A percentile compares a stretch with the other conserved stretches of the same genome.
Evolutionary conservation across 2,113 vertebrate genomes (phyloP).

Genomic region (Epinephelus lanceolatus): DNA sequence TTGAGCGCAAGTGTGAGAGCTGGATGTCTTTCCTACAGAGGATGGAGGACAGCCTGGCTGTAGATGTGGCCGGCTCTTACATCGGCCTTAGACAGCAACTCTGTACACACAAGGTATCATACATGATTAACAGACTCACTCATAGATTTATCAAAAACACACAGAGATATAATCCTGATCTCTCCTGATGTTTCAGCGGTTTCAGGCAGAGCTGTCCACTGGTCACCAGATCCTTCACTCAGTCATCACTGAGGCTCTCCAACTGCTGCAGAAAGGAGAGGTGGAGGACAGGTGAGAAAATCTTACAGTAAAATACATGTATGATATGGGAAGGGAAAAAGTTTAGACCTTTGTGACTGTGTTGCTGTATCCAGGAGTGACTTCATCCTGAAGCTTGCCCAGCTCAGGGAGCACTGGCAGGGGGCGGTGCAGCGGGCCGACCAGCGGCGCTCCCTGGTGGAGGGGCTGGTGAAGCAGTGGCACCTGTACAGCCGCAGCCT

Average conservation of each 20-base stretch:
- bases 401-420: conserved; percentile 91
- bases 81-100: conserved; percentile 88
- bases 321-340: too few species aligned
- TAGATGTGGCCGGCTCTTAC: conserved; percentile 82
- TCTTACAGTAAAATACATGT: not conserved
- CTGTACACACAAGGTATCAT: conserved; percentile 87
- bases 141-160: not conserved
- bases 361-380: conserved; percentile 81
- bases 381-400: conserved; percentile 88
- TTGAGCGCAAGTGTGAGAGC: conserved; percentile 89
- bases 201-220: conserved; percentile 90
- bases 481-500: conserved; percentile 84
- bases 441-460: conserved; percentile 85
- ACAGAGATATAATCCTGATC: not conserved
- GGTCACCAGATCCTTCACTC: conserved; percentile 90
- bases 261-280: conserved; percentile 87
- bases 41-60: conserved; percentile 86
- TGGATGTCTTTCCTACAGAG: conserved; percentile 91
- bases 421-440: conserved; percentile 80
- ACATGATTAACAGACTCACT: not conserved
- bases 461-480: conserved; percentile 87
- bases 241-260: conserved; percentile 87
- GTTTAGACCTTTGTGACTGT: not conserved
- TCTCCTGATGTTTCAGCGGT: conserved; percentile 80
- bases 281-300: conserved; percentile 87